Conservation (phyloP, 2,113 vertebrate species). For the Larimichthys crocea region DNA sequence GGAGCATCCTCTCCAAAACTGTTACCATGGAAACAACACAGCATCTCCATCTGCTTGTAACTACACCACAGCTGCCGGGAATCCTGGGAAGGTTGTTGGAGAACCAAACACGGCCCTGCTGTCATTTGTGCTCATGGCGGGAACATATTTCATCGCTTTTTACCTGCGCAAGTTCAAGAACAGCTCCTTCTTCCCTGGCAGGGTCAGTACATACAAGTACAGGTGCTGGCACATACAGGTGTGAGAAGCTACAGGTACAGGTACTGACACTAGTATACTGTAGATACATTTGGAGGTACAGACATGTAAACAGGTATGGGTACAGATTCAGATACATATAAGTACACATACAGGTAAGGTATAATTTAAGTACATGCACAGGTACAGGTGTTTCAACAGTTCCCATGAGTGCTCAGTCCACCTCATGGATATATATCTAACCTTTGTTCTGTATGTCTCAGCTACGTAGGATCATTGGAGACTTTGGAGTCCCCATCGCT, state of each 20-base stretch:
- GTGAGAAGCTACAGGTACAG: background rate
- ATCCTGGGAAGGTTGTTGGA: constrained; percentile 51
- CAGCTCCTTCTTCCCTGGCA: constrained; percentile 94
- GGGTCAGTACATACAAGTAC: constrained; percentile 74
- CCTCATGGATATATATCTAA: background rate
- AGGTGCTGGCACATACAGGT: background rate
- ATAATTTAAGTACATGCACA: no score
- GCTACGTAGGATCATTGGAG: constrained; percentile 94
- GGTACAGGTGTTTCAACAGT: no score
- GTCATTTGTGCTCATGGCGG: constrained; percentile 88
- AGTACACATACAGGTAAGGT: no score
- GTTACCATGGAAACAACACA: constrained; percentile 78
- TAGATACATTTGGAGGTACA: background rate
- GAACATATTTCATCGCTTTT: constrained; percentile 91
- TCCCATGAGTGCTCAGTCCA: background rate
- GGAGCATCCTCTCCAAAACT: constrained; percentile 89
- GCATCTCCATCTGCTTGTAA: constrained; percentile 32
- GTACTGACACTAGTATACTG: background rate
- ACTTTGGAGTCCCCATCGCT: constrained; percentile 95
- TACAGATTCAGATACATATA: no score
- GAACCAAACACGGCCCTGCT: constrained; percentile 90
- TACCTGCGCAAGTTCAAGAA: constrained; percentile 93
- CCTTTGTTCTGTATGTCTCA: constrained; percentile 64
- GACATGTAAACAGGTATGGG: background rate
- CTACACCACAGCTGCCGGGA: background rate